Evolutionary conservation across 2,888 invertebrate genomes (phyloP).

Genomic region (Hypomecis punctinalis): DNA sequence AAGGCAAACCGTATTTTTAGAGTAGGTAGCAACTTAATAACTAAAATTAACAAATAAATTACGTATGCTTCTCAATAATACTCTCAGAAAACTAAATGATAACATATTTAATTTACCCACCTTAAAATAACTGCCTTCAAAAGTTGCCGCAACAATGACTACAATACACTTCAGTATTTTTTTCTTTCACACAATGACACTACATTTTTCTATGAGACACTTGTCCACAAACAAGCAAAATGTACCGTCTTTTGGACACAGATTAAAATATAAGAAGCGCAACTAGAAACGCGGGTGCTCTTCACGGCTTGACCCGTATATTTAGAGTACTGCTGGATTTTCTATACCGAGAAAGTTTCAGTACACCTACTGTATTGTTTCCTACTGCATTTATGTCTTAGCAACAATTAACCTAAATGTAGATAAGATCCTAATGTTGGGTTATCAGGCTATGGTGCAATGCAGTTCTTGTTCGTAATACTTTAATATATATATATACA

Average conservation of each 20-base stretch:
- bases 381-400: neutral
- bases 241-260: neutral
- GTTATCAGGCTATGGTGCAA: conserved; percentile 9
- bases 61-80: no score
- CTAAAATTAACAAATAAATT: no score
- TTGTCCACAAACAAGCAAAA: conserved; percentile 8
- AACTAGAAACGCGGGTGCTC: conserved; percentile 17
- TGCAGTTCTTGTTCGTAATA: neutral
- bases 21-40: no score
- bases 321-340: conserved; percentile 11
- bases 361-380: conserved; percentile 9
- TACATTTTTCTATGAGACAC: neutral
- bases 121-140: no score
- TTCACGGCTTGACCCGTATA: conserved; percentile 20
- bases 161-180: neutral
- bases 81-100: no score
- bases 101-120: no score
- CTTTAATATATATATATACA: neutral
- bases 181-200: neutral
- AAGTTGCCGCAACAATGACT: no score
- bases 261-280: conserved; percentile 12
- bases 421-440: conserved; percentile 1
- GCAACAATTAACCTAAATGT: conserved; percentile 8
- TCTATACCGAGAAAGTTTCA: conserved; percentile 15
- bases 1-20: no score